Evolutionary conservation across 2,797 vertebrate genomes (phyloP).

Genomic region (Naso thynnoides): DNA sequence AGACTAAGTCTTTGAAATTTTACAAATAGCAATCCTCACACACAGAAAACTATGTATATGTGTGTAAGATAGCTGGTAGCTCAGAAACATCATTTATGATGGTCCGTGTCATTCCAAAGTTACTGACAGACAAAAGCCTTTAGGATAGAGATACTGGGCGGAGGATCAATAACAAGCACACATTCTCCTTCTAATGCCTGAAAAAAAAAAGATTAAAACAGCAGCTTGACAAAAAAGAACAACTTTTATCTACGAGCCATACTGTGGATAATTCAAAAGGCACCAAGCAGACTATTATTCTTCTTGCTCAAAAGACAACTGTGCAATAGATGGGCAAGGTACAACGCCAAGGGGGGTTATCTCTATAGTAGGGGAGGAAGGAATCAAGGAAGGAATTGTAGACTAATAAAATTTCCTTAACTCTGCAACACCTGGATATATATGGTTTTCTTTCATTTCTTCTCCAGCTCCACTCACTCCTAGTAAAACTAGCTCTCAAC

Average conservation of each 20-base stretch:
- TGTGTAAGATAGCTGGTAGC: constrained; percentile 35
- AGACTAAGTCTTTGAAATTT: no score
- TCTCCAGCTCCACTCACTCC: constrained; percentile 74
- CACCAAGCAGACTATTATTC: constrained; percentile 53
- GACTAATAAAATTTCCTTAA: constrained; percentile 77
- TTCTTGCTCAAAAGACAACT: constrained; percentile 52
- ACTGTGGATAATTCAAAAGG: constrained; percentile 72
- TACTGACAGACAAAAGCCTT: constrained; percentile 61
- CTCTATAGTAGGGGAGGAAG: constrained; percentile 53
- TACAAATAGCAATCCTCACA: no score
- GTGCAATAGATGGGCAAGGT: constrained; percentile 58
- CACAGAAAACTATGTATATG: constrained; percentile 10
- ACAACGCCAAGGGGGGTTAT: constrained; percentile 49
- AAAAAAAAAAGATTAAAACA: constrained; percentile 62
- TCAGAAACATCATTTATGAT: constrained; percentile 64
- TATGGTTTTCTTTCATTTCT: constrained; percentile 81
- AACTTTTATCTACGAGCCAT: constrained; percentile 54
- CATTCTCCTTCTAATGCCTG: constrained; percentile 64
- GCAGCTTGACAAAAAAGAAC: constrained; percentile 57
- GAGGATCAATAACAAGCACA: constrained; percentile 43
- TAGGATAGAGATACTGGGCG: constrained; percentile 57
- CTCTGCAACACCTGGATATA: constrained; percentile 80
- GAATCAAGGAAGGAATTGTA: constrained; percentile 69
- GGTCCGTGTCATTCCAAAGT: constrained; percentile 64
- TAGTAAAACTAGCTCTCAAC: constrained; percentile 84